A percentile compares a stretch with the other conserved stretches of the same genome.
phyloP scores from a whole-genome alignment of 2,113 vertebrate species.

The Tychaedon coryphoeus region DNA sequence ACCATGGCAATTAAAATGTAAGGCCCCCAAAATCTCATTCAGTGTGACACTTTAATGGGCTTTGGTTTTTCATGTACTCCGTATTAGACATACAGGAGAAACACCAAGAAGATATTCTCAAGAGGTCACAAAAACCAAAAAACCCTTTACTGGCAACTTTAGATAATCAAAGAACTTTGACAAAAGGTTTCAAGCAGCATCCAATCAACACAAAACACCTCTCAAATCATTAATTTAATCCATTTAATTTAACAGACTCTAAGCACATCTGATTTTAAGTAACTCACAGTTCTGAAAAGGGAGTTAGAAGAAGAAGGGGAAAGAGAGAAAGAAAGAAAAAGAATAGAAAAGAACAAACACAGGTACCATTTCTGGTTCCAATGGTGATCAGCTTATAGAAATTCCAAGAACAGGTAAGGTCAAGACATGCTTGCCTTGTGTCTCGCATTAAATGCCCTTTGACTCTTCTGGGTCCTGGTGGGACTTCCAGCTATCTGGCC shows the following conservation, averaged over 20 bases:
- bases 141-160: neutral
- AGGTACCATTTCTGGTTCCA: neutral
- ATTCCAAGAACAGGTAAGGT: neutral
- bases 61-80: neutral
- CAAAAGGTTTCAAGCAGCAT: neutral
- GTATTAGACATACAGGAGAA: neutral
- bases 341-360: neutral
- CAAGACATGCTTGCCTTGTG: neutral
- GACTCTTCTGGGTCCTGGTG: neutral
- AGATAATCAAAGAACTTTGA: neutral
- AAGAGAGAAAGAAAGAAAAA: neutral
- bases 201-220: neutral
- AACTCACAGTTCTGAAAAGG: neutral
- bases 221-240: neutral
- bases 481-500: neutral
- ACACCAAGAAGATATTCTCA: neutral
- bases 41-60: neutral
- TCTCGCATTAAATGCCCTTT: neutral
- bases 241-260: neutral
- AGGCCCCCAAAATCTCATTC: neutral
- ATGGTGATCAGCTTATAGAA: neutral
- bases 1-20: neutral
- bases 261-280: neutral
- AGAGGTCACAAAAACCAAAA: neutral
- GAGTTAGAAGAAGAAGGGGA: neutral